Evolutionary conservation across 1,140 invertebrate species (phyloP).

Genomic region (Mercenaria mercenaria): DNA sequence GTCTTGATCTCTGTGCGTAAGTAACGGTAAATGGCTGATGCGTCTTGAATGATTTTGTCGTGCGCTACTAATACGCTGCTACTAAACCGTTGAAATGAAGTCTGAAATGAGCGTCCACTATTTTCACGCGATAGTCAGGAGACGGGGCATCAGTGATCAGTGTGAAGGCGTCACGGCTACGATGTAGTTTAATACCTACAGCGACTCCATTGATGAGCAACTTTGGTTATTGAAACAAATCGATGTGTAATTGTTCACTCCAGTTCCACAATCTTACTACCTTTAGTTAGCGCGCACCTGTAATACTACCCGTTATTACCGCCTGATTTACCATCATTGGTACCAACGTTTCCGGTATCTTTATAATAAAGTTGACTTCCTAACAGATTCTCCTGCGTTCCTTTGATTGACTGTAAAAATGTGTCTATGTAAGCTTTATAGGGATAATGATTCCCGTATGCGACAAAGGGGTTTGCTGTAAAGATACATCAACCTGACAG

Average conservation of each 20-base stretch:
- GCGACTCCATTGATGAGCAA: neutral
- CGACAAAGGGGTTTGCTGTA: conserved; percentile 54
- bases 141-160: neutral
- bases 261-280: conserved; percentile 44
- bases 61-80: conserved; percentile 43
- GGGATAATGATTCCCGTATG: conserved; percentile 40
- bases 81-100: conserved; percentile 34
- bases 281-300: conserved; percentile 10
- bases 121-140: conserved; percentile 41
- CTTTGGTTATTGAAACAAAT: conserved; percentile 56
- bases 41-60: conserved; percentile 15
- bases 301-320: conserved; percentile 8
- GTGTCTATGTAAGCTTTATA: conserved; percentile 66
- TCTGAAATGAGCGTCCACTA: conserved; percentile 55
- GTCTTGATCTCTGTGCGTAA: conserved; percentile 51
- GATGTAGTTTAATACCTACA: neutral
- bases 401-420: neutral
- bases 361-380: conserved; percentile 43
- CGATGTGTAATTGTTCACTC: conserved; percentile 49
- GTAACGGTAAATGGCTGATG: conserved; percentile 45
- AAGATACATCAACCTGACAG: conserved; percentile 14
- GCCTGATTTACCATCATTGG: conserved; percentile 32
- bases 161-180: neutral
- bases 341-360: conserved; percentile 30
- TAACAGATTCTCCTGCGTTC: neutral